Conservation (phyloP, 2,797 vertebrate species). For the Potorous gilbertii region DNA sequence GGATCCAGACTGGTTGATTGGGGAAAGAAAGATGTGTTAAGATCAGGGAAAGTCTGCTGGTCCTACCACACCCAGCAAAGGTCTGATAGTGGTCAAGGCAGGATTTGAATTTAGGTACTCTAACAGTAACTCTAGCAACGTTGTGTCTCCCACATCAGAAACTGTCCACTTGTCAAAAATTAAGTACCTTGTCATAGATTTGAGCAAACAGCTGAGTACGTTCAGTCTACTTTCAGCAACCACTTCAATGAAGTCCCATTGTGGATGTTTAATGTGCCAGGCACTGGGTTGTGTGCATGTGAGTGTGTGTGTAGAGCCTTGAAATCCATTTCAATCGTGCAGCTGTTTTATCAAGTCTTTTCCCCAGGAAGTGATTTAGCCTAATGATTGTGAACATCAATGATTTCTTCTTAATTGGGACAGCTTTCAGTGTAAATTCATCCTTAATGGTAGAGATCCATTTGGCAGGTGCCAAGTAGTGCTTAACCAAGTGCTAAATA, state of each 20-base stretch:
- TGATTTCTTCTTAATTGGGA: slow-evolving; percentile 72
- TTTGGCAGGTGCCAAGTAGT: slow-evolving; percentile 65
- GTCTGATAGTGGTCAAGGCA: not conserved
- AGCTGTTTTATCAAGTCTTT: slow-evolving; percentile 67
- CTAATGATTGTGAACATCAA: slow-evolving; percentile 66
- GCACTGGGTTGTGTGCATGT: not conserved
- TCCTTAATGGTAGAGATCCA: slow-evolving; percentile 60
- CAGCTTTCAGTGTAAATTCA: slow-evolving; percentile 63
- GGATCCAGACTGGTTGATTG: not conserved
- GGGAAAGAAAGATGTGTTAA: not conserved
- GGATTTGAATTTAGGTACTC: not conserved
- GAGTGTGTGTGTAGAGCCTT: slow-evolving; percentile 38
- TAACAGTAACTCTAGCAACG: not conserved
- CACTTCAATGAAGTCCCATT: not conserved
- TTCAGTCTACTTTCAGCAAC: slow-evolving; percentile 12
- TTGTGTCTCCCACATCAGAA: slow-evolving; percentile 50
- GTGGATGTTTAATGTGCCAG: not conserved
- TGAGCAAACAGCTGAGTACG: slow-evolving; percentile 34
- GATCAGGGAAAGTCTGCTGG: not conserved
- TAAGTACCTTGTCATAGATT: slow-evolving; percentile 65
- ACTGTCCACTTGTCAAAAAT: slow-evolving; percentile 63
- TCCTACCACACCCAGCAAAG: not conserved
- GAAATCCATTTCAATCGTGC: slow-evolving; percentile 52
- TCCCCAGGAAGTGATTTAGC: slow-evolving; percentile 71
- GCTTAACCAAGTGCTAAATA: slow-evolving; percentile 75